Base-by-base conservation (phyloP, 2,888 invertebrate species). In the Drosophila cracens region DNA sequence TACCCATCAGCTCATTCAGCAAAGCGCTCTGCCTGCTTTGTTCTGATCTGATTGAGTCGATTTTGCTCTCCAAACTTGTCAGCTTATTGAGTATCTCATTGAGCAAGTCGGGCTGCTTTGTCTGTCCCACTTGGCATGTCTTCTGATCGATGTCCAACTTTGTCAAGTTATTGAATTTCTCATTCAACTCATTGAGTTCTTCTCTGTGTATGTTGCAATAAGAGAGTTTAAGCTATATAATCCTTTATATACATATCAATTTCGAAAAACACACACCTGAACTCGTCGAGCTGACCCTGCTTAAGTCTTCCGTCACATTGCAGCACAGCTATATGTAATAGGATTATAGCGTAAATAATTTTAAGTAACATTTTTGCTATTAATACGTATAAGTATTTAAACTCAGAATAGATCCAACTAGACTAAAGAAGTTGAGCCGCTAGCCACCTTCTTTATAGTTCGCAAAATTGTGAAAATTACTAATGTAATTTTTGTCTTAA, bases 251-350 rank as follows among this genome's bases (percentile, higher is more conserved):
- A 34, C 5, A 34, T 2, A 34, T 5, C 4, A 34, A 16, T 34
- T 34, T 56, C 16, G 4, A 10, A 38, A 31, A 38, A 38, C 61
- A 62, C 61, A 40, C n/a, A 71, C 72, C 59, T 54, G 7, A 72
- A 56, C 13, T 38, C 5, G 5, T 71, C 64, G 4, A 64, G 51
- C 38, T 71, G 66, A 34, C 27, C 1, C 38, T 60, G 36, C 0
- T 61, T 33, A 33, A 33, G 33, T 33, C 33, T 33, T 10, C 10
- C 33, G 4, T 33, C 33, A 33, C 33, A 33, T 33, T 33, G 40
- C n/a, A 21, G 2, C 25, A 21, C 46, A 7, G n/a, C n/a, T 34
- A 46, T 8, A 13, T n/a, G 16, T 0, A 60, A 11, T 7, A 72
- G 34, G 16, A 66, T 13, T 16, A 66, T 13, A 46, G 36, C 13